phyloP scores from a whole-genome alignment of 2,797 vertebrate genomes.

The Thunnus albacares region DNA sequence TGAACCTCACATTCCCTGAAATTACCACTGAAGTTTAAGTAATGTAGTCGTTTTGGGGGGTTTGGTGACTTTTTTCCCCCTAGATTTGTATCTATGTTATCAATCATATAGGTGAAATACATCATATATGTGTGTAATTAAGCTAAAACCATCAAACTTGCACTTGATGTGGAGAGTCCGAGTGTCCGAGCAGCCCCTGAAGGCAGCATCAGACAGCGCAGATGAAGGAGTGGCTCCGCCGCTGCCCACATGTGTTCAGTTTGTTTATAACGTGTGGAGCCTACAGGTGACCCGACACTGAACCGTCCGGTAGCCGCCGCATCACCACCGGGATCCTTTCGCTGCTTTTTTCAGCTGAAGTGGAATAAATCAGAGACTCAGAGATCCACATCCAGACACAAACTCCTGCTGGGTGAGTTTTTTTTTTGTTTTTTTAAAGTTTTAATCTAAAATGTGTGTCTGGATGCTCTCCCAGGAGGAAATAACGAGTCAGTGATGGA shows the following conservation, averaged over 20 bases:
- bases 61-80: too few relatives aligned
- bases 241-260: constrained; percentile 45
- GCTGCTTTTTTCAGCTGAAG: not conserved
- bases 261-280: constrained; percentile 62
- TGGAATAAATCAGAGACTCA: constrained; percentile 21
- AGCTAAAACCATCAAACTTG: too few relatives aligned
- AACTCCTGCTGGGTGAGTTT: constrained; percentile 50
- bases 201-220: constrained; percentile 18
- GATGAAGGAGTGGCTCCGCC: constrained; percentile 25
- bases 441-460: not conserved
- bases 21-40: not conserved
- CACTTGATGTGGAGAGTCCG: too few relatives aligned
- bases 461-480: constrained; percentile 4
- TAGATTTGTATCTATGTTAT: not conserved
- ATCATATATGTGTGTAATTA: not conserved
- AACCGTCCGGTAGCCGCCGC: not conserved
- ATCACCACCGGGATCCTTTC: not conserved
- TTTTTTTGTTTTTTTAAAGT: too few relatives aligned
- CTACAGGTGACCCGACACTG: constrained; percentile 38
- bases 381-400: not conserved
- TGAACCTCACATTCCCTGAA: not conserved
- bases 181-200: not conserved
- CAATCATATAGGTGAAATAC: too few relatives aligned
- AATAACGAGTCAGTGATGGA: not conserved
- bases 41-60: too few relatives aligned